phyloP scores from a whole-genome alignment of 1,140 invertebrate species.

The Drosophila carrolli region DNA sequence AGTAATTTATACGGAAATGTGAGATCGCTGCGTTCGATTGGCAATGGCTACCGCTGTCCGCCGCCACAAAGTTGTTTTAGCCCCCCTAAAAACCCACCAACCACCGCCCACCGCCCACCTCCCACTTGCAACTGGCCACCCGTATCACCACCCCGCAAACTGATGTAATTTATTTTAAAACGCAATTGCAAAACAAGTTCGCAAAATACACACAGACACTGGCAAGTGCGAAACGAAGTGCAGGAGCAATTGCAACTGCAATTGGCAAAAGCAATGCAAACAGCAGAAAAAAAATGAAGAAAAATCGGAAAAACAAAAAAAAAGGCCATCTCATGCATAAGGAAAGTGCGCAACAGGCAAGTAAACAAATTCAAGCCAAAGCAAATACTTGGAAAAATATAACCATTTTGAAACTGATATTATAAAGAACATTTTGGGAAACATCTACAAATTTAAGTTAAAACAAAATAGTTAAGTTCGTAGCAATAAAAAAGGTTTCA shows the following conservation, averaged over 20 bases:
- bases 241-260: constrained; percentile 29
- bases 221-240: constrained; percentile 43
- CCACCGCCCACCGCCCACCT: constrained; percentile 4
- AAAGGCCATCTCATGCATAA: neutral
- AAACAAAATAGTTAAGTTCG: neutral
- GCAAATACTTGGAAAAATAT: neutral
- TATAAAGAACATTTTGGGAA: too few species aligned
- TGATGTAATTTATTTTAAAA: constrained; percentile 77
- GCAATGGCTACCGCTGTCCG: constrained; percentile 42
- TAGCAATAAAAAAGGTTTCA: neutral
- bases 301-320: constrained; percentile 23
- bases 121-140: neutral
- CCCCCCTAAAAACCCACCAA: neutral
- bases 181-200: constrained; percentile 73
- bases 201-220: constrained; percentile 32
- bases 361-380: constrained; percentile 18
- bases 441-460: neutral
- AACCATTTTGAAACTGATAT: too few species aligned
- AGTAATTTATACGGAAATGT: constrained; percentile 66
- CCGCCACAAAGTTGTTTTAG: constrained; percentile 41
- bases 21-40: constrained; percentile 55
- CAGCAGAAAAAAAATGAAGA: constrained; percentile 19
- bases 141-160: constrained; percentile 2
- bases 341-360: constrained; percentile 39
- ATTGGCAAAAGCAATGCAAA: constrained; percentile 38